Evolutionary conservation across 2,888 invertebrate species (phyloP), one percentile per base, ranked within the genome.

Genomic region (Strigamia crassipes): DNA sequence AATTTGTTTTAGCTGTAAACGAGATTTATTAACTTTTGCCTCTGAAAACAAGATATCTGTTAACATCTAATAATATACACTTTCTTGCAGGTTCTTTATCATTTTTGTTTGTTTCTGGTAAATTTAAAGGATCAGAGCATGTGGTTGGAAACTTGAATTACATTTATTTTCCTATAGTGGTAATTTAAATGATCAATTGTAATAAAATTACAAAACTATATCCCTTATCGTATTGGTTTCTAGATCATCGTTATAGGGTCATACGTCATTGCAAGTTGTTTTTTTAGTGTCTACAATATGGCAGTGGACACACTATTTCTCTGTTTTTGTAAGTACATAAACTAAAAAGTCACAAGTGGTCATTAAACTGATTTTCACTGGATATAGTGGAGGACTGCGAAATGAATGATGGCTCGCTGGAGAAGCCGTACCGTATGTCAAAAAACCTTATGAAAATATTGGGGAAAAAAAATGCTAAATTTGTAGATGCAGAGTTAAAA

Each of bases 271-370:
- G 92, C 96, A 27, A 92, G 93, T 46, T 91, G 95, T 84, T 98
- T 98, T 91, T 98, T 99, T 89, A 93, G 93, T 84, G 97, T 98
- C 0, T 98, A 97, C 88, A 92, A 94, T n/a, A 96, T 97, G 94
- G 98, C 97, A 0, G 96, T 99, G 0, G 97, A 98, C 86, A 99
- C 98, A 0, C 89, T 98, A 81, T 98, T 98, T 89, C 91, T 99
- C 81, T 98, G 98, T 88, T 98, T 98, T 90, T 90, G 96, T 95
- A 91, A 94, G 95, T 34, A 34, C 34, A 34, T 34, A 6, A n/a
- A n/a, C n/a, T n/a, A n/a, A n/a, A n/a, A n/a, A n/a, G n/a, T n/a
- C n/a, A n/a, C n/a, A n/a, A n/a, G n/a, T n/a, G n/a, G n/a, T n/a
- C n/a, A n/a, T n/a, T n/a, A 51, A n/a, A 6, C 15, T n/a, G 4